Evolutionary conservation across 2,113 vertebrate genomes (phyloP).

Genomic region (Cettia cetti): DNA sequence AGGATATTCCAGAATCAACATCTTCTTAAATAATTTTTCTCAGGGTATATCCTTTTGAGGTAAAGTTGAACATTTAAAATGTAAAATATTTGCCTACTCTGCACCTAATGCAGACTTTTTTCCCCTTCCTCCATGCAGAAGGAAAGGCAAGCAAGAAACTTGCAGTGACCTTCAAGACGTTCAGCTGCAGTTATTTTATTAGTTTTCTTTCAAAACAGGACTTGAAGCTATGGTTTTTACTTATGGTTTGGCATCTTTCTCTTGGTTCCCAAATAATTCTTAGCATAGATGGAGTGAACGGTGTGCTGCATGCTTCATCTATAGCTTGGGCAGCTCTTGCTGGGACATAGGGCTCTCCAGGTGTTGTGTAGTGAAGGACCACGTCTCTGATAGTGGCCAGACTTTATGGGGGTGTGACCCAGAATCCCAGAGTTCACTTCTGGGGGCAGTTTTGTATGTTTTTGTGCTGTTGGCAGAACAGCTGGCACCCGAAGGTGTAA

Average conservation of each 20-base stretch:
- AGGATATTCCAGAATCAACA: slow-evolving; percentile 18
- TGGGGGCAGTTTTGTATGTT: neutral
- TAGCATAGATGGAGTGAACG: neutral
- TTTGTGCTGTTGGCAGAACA: neutral
- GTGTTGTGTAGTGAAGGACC: neutral
- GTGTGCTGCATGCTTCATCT: neutral
- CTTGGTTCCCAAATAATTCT: neutral
- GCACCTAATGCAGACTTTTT: neutral
- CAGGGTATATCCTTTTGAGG: neutral
- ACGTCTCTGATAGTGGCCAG: neutral
- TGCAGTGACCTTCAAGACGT: neutral
- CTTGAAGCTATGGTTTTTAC: neutral
- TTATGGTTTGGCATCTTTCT: neutral
- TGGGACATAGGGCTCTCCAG: neutral
- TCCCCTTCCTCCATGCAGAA: neutral
- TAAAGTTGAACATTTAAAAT: slow-evolving; percentile 8
- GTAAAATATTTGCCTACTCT: slow-evolving; percentile 11
- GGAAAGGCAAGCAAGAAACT: neutral
- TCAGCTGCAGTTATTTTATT: neutral
- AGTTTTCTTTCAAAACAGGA: neutral
- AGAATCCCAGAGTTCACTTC: neutral
- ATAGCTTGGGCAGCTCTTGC: neutral
- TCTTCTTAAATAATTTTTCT: neutral
- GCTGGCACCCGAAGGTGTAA: neutral
- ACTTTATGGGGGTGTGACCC: neutral